Evolutionary conservation across 2,797 vertebrate species (phyloP), one percentile per base, ranked within the genome.

Genomic region (Benthosema pterotum): DNA sequence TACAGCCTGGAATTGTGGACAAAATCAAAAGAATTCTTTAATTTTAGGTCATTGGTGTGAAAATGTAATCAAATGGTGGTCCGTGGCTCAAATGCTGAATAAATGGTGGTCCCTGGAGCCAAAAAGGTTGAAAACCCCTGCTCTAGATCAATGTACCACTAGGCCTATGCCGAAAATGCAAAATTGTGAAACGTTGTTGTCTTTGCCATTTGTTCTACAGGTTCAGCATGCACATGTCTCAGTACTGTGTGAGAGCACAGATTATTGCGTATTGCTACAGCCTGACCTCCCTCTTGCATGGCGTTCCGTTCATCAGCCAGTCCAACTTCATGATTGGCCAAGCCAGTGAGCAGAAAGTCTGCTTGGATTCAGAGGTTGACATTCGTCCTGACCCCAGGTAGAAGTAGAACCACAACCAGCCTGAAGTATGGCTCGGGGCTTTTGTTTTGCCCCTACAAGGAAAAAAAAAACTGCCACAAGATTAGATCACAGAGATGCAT

Each of bases 251-350:
- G 22, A 79, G 84, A 79, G 82, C 83, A 14, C 91, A 94, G 81
- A 88, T 94, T 25, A 71, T 86, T 65, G 82, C 77, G 0, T 80
- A 88, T 61, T 90, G 82, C 78, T 77, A 58, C 18, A 92, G 89
- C 65, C 77, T 94, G 12, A 87, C 60, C 61, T 77, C 69, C 7
- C 75, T 93, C 2, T 72, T 94, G 46, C 79, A 89, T 0, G 70
- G 89, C 11, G 45, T 92, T n/a, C 90, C 91, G 6, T 63, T 81
- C 11, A 51, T 92, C 68, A 77, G 76, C 63, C 87, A 90, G 52
- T 90, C 85, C 3, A 89, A 93, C 62, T 94, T 95, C 66, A 60
- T 79, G 73, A 52, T 42, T 28, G 88, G 89, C 11, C 71, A 60
- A 49, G 54, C 65, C 25, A 62, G 77, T 54, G 78, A 84, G 0